Conservation (phyloP, 2,888 invertebrate species). For the Torymus aiolomorphi region DNA sequence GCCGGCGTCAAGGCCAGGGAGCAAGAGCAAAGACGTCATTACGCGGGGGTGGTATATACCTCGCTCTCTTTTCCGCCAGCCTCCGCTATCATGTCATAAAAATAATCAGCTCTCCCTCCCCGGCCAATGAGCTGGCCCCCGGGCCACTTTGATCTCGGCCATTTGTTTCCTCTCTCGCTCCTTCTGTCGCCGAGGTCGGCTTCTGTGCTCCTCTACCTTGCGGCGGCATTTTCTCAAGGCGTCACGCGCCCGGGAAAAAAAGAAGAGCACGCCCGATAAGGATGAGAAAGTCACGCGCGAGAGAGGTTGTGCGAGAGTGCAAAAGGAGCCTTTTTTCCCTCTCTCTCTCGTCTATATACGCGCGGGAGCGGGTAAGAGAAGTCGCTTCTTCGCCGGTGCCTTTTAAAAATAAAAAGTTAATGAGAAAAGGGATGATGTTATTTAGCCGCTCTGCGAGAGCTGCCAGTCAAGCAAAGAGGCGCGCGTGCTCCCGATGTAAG, state of each 20-base stretch:
- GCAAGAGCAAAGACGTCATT: conserved; percentile 62
- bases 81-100: conserved; percentile 73
- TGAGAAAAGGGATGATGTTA: conserved; percentile 72
- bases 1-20: conserved; percentile 45
- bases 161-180: conserved; percentile 69
- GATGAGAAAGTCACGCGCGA: not conserved
- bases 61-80: conserved; percentile 57
- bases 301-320: not conserved
- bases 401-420: conserved; percentile 75
- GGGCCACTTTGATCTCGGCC: conserved; percentile 73
- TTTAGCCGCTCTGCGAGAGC: conserved; percentile 61
- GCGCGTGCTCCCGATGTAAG: conserved; percentile 38
- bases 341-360: conserved; percentile 7
- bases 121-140: conserved; percentile 68
- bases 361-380: conserved; percentile 43
- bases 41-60: conserved; percentile 65
- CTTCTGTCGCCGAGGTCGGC: too few species aligned
- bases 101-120: conserved; percentile 73
- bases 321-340: not conserved
- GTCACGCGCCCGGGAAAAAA: conserved; percentile 5
- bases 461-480: conserved; percentile 61
- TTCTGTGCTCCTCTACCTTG: conserved; percentile 4
- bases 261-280: conserved; percentile 8
- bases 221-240: conserved; percentile 18
- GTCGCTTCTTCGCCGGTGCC: conserved; percentile 64